phyloP scores from a whole-genome alignment of 2,888 invertebrate species.

The Eupeodes luniger region DNA sequence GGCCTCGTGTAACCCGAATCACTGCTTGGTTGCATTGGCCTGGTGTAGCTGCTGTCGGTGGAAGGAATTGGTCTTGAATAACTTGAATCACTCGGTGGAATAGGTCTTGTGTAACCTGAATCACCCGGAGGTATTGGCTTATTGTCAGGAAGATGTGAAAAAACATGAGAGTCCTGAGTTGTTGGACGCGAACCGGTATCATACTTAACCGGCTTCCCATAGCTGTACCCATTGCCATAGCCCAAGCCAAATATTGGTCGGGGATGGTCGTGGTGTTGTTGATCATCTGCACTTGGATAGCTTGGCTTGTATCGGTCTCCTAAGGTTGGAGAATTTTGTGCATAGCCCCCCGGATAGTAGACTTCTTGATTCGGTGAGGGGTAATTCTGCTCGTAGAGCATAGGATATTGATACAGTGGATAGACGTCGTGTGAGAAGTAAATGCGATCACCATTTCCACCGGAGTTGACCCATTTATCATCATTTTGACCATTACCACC shows the following conservation, averaged over 20 bases:
- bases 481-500: constrained; percentile 24
- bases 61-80: constrained; percentile 31
- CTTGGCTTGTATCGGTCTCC: constrained; percentile 80
- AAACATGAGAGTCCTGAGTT: constrained; percentile 62
- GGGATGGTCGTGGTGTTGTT: constrained; percentile 78
- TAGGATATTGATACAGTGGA: constrained; percentile 83
- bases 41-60: constrained; percentile 6
- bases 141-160: constrained; percentile 60
- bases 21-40: constrained; percentile 27
- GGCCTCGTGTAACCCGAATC: constrained; percentile 27
- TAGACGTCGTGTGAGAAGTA: constrained; percentile 83
- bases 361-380: constrained; percentile 83
- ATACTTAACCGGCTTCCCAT: constrained; percentile 81
- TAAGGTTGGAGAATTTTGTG: constrained; percentile 82
- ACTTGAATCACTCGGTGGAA: constrained; percentile 23
- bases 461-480: constrained; percentile 70
- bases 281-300: constrained; percentile 77
- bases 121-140: constrained; percentile 76
- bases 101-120: constrained; percentile 56
- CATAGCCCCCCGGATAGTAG: constrained; percentile 83
- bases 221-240: constrained; percentile 83
- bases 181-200: constrained; percentile 77
- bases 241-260: constrained; percentile 82
- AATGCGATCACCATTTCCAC: constrained; percentile 79
- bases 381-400: constrained; percentile 83